Evolutionary conservation across 2,797 vertebrate genomes (phyloP), one percentile per base, ranked within the genome.

Genomic region (Sibirionetta formosa): DNA sequence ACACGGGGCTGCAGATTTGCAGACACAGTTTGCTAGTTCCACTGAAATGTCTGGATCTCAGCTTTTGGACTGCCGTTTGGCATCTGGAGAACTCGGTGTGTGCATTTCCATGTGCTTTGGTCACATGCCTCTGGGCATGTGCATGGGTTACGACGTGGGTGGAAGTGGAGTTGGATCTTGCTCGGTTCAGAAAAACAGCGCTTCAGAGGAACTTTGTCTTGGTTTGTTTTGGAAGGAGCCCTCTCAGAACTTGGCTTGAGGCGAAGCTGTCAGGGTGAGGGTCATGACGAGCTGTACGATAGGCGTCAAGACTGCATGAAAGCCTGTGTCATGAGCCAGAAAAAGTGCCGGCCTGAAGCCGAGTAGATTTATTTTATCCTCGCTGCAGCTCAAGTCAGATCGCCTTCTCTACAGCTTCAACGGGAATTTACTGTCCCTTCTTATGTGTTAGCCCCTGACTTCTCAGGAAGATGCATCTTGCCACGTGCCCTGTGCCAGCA

Each of bases 161-260:
- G 94, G 86, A 92, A 92, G 84, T 1, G 0, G 61, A 88, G 88
- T 53, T 5, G 10, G 27, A 6, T 69, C 72, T 36, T 8, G 53
- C 81, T 75, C 27, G 0, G 14, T 51, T 91, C 87, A 83, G 82
- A 36, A 89, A 85, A 94, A 70, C 69, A 36, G 53, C 53, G 35
- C 88, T 95, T 46, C 90, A 57, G 83, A 84, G 73, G 38, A 75
- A 68, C 64, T 46, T 68, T 31, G 88, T 77, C 86, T 77, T 31
- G 69, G 83, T 92, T 95, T 94, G 84, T 83, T 95, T 95, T 93
- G 88, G 92, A 96, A 93, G 90, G 90, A 95, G 33, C 72, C 11
- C 15, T 36, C 19, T 2, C 0, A 0, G 78, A 69, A 69, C 88
- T 93, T 83, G 96, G 78, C 83, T 87, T n/a, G 79, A 91, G 81